Conservation (phyloP, 2,888 invertebrate genomes). For the Micropterix aruncella region DNA sequence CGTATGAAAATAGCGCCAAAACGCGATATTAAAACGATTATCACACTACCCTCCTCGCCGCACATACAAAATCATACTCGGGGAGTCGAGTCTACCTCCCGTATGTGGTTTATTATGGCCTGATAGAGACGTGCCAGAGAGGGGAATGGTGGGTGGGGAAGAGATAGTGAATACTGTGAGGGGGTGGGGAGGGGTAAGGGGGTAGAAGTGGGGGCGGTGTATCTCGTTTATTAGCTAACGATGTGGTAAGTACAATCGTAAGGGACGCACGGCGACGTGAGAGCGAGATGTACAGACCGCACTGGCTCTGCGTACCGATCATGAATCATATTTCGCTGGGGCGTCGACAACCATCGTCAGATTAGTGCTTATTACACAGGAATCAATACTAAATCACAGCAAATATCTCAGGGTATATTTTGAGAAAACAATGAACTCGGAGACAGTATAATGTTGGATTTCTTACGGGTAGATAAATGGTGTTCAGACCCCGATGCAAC, state of each 20-base stretch:
- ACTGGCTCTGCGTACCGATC: neutral
- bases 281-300: too few species aligned
- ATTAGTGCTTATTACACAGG: too few species aligned
- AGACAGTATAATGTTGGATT: too few species aligned
- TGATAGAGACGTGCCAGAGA: neutral
- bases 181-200: neutral
- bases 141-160: neutral
- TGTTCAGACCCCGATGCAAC: too few species aligned
- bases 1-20: too few species aligned
- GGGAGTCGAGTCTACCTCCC: neutral
- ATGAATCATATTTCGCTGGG: conserved; percentile 3
- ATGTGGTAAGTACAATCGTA: conserved; percentile 12
- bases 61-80: too few species aligned
- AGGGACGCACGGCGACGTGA: conserved; percentile 7
- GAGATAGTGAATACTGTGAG: neutral
- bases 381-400: too few species aligned
- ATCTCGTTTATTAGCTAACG: conserved; percentile 12
- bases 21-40: too few species aligned
- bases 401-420: too few species aligned
- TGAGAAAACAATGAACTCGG: too few species aligned
- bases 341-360: neutral
- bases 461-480: too few species aligned
- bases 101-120: neutral
- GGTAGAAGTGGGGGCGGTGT: neutral
- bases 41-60: too few species aligned